A percentile compares a stretch with the other conserved stretches of the same genome.
Evolutionary conservation across 2,888 invertebrate species (phyloP).

Genomic region (Uropetala carovei): DNA sequence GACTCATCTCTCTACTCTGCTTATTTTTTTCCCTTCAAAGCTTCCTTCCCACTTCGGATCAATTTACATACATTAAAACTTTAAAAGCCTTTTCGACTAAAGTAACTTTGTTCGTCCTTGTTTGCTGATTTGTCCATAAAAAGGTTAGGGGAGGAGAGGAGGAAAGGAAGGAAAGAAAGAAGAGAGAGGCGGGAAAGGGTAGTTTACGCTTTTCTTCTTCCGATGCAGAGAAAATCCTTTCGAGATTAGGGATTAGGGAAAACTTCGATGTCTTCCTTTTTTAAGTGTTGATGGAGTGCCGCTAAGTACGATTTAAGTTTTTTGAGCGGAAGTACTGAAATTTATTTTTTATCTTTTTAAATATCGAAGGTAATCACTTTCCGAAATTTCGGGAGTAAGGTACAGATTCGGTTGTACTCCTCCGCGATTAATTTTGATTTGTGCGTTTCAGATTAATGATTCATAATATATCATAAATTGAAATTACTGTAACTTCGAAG

Average conservation of each 20-base stretch:
- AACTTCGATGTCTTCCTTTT: conserved; percentile 25
- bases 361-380: neutral
- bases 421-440: neutral
- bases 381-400: neutral
- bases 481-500: too few relatives aligned
- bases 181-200: neutral
- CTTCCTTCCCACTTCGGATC: conserved; percentile 32
- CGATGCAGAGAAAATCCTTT: conserved; percentile 12
- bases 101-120: conserved; percentile 12
- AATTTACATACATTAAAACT: conserved; percentile 24
- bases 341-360: neutral
- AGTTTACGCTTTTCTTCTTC: neutral
- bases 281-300: neutral
- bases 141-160: neutral
- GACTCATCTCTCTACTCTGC: neutral
- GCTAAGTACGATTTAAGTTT: neutral
- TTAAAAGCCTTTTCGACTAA: neutral
- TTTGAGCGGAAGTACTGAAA: neutral
- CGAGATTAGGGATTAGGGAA: conserved; percentile 14
- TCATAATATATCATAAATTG: neutral
- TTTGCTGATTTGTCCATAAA: conserved; percentile 35
- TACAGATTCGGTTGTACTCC: neutral
- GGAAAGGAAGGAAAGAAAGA: neutral
- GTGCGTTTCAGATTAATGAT: neutral
- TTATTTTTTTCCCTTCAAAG: neutral